Base-by-base conservation (phyloP, 1,140 invertebrate species). In the Drosophila ironensis region DNA sequence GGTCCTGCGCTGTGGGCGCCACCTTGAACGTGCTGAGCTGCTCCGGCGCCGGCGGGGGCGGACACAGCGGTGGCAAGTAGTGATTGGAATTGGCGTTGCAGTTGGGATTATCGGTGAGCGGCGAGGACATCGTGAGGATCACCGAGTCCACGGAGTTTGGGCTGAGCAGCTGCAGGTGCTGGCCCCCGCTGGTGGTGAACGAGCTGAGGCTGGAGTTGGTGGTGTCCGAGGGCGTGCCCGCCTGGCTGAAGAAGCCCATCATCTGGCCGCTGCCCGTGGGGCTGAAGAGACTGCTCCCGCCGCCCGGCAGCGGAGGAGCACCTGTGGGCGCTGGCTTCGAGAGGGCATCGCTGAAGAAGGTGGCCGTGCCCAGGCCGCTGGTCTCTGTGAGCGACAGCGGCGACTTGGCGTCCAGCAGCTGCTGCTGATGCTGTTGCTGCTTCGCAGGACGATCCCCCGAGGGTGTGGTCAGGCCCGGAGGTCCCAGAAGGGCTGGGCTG, bases 101-200 rank as follows among this genome's bases (percentile, higher is more conserved):
- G n/a, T n/a, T n/a, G n/a, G n/a, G n/a, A n/a, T n/a, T n/a, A n/a
- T n/a, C n/a, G n/a, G n/a, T n/a, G n/a, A n/a, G n/a, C 48, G 95
- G 92, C 5, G 95, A 94, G 35, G 94, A 94, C 80, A 96, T 92
- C 81, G 96, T 96, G 5, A 96, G 90, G 37, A 95, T 93, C 37
- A 96, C 93, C 70, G 94, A 95, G 6, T 90, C 89, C 24, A 89
- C 74, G 45, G 94, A 92, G 61, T 94, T 93, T 5, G 92, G 93
- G 64, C 92, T 93, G 19, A 70, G 91, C 76, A 84, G 91, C 77
- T 67, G 90, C 74, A 69, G 91, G 74, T 91, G 90, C 33, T 78
- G 70, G 12, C 72, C 81, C 0, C 78, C 87, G 91, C 93, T 92
- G 72, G 92, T 91, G 72, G 93, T 92, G 87, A 93, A 93, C 69